Conservation (phyloP, 2,113 vertebrate genomes). For the Pomatorhinus ruficollis region DNA sequence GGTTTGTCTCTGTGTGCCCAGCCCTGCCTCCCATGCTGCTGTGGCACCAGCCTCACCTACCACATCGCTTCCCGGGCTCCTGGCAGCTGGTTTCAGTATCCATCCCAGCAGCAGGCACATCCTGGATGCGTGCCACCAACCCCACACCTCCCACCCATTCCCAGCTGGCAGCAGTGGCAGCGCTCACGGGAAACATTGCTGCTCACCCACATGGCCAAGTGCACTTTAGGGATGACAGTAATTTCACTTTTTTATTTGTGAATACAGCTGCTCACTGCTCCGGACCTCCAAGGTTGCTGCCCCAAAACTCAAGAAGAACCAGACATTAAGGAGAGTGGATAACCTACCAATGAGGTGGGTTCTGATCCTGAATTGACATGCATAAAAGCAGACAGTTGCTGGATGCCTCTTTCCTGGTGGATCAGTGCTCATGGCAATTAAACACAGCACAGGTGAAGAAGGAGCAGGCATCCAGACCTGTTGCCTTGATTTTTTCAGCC, state of each 20-base stretch:
- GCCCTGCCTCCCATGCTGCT: fast-evolving
- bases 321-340: background rate
- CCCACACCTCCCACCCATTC: background rate
- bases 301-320: background rate
- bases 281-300: background rate
- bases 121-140: background rate
- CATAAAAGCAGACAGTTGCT: background rate
- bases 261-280: background rate
- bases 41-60: background rate
- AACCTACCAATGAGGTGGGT: background rate
- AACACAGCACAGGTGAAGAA: background rate
- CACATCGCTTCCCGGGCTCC: background rate
- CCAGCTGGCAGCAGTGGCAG: background rate
- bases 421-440: background rate
- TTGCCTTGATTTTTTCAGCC: no score
- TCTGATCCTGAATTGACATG: fast-evolving
- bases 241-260: background rate
- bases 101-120: background rate
- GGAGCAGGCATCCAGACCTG: background rate
- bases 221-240: background rate
- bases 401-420: background rate
- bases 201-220: background rate
- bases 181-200: fast-evolving
- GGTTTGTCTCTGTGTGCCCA: background rate
- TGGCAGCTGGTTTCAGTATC: background rate